Percentiles rank a stretch among this genome's conserved stretches.
phyloP scores from a whole-genome alignment of 2,888 invertebrate species.

The Pyrgus malvae region DNA sequence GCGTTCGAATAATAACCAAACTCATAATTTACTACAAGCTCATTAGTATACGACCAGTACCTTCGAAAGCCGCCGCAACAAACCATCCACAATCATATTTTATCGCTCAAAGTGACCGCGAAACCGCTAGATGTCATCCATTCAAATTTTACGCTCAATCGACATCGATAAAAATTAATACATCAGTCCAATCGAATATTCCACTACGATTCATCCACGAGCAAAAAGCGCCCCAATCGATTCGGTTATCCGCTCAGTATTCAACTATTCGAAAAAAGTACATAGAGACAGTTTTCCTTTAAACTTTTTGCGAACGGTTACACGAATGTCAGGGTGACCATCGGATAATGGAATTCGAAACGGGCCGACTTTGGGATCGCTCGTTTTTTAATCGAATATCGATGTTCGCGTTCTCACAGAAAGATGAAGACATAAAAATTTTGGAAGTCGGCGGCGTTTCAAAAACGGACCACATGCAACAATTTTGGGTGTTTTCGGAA shows the following conservation, averaged over 20 bases:
- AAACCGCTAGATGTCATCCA: conserved; percentile 61
- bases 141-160: conserved; percentile 78
- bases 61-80: conserved; percentile 60
- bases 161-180: conserved; percentile 73
- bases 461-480: conserved; percentile 75
- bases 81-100: conserved; percentile 73
- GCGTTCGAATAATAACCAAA: conserved; percentile 57
- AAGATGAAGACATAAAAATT: conserved; percentile 80
- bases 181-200: conserved; percentile 52
- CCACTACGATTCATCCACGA: conserved; percentile 41
- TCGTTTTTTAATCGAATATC: conserved; percentile 50
- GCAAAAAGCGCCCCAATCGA: conserved; percentile 59
- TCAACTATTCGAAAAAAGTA: conserved; percentile 57
- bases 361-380: conserved; percentile 50
- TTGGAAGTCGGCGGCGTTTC: conserved; percentile 64
- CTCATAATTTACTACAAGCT: conserved; percentile 66
- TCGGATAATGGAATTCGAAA: conserved; percentile 65
- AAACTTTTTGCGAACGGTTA: conserved; percentile 66
- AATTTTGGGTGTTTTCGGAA: conserved; percentile 62
- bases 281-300: conserved; percentile 60
- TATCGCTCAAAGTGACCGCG: conserved; percentile 68
- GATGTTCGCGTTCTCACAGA: conserved; percentile 61
- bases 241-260: conserved; percentile 43
- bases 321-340: conserved; percentile 72
- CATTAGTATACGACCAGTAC: conserved; percentile 66